Evolutionary conservation across 2,113 vertebrate genomes (phyloP).

Genomic region (Pontoporia blainvillei): DNA sequence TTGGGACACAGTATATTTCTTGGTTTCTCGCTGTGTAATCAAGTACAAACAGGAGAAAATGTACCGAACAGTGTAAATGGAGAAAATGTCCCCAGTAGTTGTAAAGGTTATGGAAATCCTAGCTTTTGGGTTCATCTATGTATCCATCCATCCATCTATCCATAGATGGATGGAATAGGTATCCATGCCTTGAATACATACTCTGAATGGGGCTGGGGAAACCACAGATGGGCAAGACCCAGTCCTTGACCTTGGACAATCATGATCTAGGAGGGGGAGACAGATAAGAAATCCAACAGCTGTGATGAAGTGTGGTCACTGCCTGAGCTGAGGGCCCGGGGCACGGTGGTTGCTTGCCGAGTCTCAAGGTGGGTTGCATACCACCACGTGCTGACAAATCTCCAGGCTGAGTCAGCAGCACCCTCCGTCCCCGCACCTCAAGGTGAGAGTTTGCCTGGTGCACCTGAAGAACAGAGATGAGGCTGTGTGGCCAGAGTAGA

Average conservation of each 20-base stretch:
- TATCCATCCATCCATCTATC: not conserved
- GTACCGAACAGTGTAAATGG: not conserved
- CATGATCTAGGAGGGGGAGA: not conserved
- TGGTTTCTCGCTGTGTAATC: not conserved
- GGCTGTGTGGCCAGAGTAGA: not conserved
- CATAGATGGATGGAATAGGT: not conserved
- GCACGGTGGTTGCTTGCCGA: not conserved
- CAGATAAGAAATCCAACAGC: not conserved
- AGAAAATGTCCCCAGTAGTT: not conserved
- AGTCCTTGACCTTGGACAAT: not conserved
- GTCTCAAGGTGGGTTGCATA: not conserved
- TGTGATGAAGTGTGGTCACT: not conserved
- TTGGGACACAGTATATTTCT: not conserved
- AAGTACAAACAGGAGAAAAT: not conserved
- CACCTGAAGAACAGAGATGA: not conserved
- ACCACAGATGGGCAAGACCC: not conserved
- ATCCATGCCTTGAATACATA: not conserved
- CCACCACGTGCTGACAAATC: not conserved
- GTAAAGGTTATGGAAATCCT: not conserved
- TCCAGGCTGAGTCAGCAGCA: not conserved
- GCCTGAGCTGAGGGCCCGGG: not conserved
- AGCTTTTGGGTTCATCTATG: not conserved
- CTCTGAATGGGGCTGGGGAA: not conserved
- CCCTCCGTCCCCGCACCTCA: accelerated
- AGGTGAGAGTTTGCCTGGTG: not conserved